Evolutionary conservation across 2,113 vertebrate species (phyloP), one percentile per base, ranked within the genome.

Genomic region (Brachionichthys hirsutus): DNA sequence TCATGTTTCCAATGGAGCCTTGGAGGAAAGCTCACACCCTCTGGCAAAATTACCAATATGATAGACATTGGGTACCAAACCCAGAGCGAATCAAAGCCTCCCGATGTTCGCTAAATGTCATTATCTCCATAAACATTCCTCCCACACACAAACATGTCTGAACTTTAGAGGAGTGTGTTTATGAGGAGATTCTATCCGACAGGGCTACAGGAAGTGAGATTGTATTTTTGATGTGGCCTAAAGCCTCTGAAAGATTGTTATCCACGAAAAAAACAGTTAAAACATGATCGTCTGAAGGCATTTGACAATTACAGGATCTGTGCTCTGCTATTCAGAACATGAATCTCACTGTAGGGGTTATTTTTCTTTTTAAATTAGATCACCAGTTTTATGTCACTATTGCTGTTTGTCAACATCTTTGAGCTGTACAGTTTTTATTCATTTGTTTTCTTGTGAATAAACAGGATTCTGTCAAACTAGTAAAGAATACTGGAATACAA

Each of bases 11-110:
- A 83, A 58, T 30, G 47, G 75, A 62, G 55, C 44, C 36, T 19
- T 83, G 80, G 87, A 75, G 50, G 38, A 68, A 57, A 79, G 78
- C 80, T 82, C 57, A 63, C 71, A 59, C 34, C 77, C 63, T 70
- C 67, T 49, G 70, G 77, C 56, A 34, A 68, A 71, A 61, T 75
- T 84, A 82, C 78, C 75, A 74, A 22, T 30, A 13, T 49, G 53
- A 18, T 16, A 72, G 66, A 61, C 44, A 59, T 49, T 81, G 75
- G 77, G 70, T 75, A 75, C 45, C n/a, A n/a, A 35, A 52, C 66
- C 75, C 80, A 82, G 78, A 53, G 42, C 59, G 53, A 77, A 84
- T 66, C 67, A 72, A 76, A 78, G 56, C 59, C 74, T 77, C 51
- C 76, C 77, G 12, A 8, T 85, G 81, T 85, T 87, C 75, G 71